These are phyloP conservation scores for Helleia helle DNA, from an alignment of 2,888 invertebrate genomes.

Conservation along the genomic window DNA sequence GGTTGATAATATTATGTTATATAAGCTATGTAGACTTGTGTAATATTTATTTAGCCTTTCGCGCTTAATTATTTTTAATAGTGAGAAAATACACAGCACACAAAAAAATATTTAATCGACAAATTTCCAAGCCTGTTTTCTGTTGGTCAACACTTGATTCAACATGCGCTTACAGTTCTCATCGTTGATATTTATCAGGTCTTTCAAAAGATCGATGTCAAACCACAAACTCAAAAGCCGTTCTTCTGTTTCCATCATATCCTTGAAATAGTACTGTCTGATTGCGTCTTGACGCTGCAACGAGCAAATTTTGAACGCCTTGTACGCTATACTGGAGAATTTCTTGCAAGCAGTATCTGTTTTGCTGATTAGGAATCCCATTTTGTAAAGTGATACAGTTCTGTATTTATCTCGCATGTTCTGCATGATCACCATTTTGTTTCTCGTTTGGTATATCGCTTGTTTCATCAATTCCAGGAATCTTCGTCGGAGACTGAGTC, in stretches of 20 bases:
- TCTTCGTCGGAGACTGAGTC: slow-evolving; percentile 25
- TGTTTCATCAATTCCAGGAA: slow-evolving; percentile 43
- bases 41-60: too few species aligned
- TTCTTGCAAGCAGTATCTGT: slow-evolving; percentile 32
- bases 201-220: slow-evolving; percentile 31
- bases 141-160: slow-evolving; percentile 14
- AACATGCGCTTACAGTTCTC: slow-evolving; percentile 20
- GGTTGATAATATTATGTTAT: too few species aligned
- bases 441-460: slow-evolving; percentile 38
- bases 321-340: slow-evolving; percentile 26
- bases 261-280: slow-evolving; percentile 11
- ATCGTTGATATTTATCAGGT: slow-evolving; percentile 31
- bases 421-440: slow-evolving; percentile 43
- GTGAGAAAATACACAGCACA: too few species aligned
- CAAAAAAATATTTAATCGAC: slow-evolving; percentile 21
- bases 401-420: slow-evolving; percentile 25
- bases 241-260: slow-evolving; percentile 27
- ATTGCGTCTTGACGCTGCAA: slow-evolving; percentile 5
- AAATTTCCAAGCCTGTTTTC: slow-evolving; percentile 28
- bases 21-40: too few species aligned
- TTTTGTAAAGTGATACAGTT: slow-evolving; percentile 33
- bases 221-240: slow-evolving; percentile 34
- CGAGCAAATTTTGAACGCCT: slow-evolving; percentile 23
- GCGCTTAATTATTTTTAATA: too few species aligned
- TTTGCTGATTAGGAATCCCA: slow-evolving; percentile 44